These are phyloP conservation scores for Sapayoa aenigma DNA, from an alignment of 2,113 vertebrate species.

Conservation along the genomic window DNA sequence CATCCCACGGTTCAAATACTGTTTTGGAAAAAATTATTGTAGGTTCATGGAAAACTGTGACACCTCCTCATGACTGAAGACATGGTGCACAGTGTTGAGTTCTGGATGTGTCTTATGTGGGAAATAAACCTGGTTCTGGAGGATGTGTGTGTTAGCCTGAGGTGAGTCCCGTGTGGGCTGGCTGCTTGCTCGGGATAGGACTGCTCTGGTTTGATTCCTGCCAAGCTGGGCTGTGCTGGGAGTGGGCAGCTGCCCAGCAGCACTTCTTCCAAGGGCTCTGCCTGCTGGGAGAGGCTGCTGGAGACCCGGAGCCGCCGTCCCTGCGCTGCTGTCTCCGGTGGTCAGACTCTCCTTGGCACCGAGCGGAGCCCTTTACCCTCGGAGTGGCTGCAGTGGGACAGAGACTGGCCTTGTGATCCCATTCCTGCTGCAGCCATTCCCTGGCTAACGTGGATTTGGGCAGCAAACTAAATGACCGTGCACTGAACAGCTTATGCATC, in stretches of 20 bases:
- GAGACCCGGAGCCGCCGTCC: not conserved
- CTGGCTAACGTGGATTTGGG: not conserved
- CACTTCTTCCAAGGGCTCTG: not conserved
- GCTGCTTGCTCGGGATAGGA: fast-evolving
- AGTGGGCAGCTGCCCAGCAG: not conserved
- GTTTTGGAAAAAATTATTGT: not conserved
- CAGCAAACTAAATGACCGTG: fast-evolving
- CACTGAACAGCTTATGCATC: not conserved
- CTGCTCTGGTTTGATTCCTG: not conserved
- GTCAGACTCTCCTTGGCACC: not conserved
- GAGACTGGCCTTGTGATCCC: not conserved
- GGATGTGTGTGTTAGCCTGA: not conserved
- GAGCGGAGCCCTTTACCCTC: not conserved
- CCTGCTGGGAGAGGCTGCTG: not conserved
- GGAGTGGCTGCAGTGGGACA: not conserved
- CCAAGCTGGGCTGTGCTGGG: not conserved
- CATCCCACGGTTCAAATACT: not conserved
- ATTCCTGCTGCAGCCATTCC: not conserved
- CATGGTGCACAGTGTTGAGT: fast-evolving
- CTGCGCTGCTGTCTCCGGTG: not conserved
- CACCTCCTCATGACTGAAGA: not conserved
- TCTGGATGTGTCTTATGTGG: fast-evolving
- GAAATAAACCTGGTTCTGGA: not conserved
- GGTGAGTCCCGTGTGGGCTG: not conserved
- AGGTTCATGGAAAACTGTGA: not conserved